Evolutionary conservation across 1,140 invertebrate species (phyloP).

Genomic region (Meloidogyne hapla): DNA sequence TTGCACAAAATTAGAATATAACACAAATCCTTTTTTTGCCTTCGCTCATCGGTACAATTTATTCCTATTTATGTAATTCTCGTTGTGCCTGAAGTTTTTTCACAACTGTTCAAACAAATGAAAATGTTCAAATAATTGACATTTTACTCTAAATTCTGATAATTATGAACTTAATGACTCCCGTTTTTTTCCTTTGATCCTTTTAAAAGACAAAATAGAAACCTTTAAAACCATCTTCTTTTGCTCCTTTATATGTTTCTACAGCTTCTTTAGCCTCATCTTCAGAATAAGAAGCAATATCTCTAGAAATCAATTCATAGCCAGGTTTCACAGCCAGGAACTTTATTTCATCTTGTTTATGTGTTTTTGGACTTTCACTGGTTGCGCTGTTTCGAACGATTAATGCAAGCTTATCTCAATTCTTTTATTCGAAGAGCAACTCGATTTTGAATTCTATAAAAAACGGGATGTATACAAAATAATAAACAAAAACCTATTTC

Average conservation of each 20-base stretch:
- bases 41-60: too few relatives aligned
- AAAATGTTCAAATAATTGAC: too few relatives aligned
- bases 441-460: constrained; percentile 65
- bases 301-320: constrained; percentile 76
- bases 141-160: too few relatives aligned
- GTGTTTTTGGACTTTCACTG: constrained; percentile 78
- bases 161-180: too few relatives aligned
- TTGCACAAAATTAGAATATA: too few relatives aligned
- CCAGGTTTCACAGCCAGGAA: constrained; percentile 70
- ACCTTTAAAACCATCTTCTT: constrained; percentile 65
- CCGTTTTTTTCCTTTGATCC: too few relatives aligned
- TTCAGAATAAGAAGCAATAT: constrained; percentile 62
- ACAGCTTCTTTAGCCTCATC: constrained; percentile 69
- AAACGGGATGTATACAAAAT: constrained; percentile 13
- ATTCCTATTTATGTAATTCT: too few relatives aligned
- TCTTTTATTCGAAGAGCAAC: constrained; percentile 67
- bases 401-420: constrained; percentile 44
- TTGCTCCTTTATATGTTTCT: constrained; percentile 66
- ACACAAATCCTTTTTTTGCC: too few relatives aligned
- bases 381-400: constrained; percentile 79
- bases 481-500: constrained; percentile 72
- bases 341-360: constrained; percentile 79
- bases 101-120: too few relatives aligned
- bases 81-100: too few relatives aligned
- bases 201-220: neutral